These are phyloP conservation scores for Bellardia pandia DNA, from an alignment of 2,888 invertebrate species.

Conservation along the genomic window DNA sequence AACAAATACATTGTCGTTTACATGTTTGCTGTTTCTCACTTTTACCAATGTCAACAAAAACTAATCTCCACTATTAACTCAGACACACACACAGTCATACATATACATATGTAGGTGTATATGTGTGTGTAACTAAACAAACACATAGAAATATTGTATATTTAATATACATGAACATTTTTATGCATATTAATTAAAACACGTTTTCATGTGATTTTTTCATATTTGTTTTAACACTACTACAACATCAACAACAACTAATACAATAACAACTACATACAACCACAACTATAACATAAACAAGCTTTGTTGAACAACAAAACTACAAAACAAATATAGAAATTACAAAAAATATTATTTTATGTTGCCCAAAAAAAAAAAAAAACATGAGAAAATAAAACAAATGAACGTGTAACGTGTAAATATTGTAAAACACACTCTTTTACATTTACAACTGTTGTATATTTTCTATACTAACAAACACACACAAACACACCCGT, in stretches of 20 bases:
- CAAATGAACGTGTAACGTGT: constrained; percentile 40
- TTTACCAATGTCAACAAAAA: constrained; percentile 11
- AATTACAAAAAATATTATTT: constrained; percentile 24
- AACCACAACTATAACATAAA: constrained; percentile 33
- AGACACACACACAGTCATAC: constrained; percentile 54
- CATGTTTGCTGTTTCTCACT: neutral
- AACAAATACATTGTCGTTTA: neutral
- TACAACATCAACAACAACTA: constrained; percentile 21
- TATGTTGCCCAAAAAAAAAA: constrained; percentile 42
- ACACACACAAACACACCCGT: neutral
- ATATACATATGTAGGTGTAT: neutral
- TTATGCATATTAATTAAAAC: constrained; percentile 67
- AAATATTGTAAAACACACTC: constrained; percentile 34
- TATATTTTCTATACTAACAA: neutral
- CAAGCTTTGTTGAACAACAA: neutral
- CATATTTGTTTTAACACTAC: constrained; percentile 51
- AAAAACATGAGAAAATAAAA: constrained; percentile 12
- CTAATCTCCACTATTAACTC: constrained; percentile 47
- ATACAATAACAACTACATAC: neutral
- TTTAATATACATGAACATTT: constrained; percentile 50
- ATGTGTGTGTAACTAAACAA: constrained; percentile 15
- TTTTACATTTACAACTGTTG: neutral
- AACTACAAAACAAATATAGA: neutral
- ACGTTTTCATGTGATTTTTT: constrained; percentile 55
- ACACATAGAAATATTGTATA: constrained; percentile 48